Evolutionary conservation across 2,113 vertebrate genomes (phyloP).

Genomic region (Pedionomus torquatus): DNA sequence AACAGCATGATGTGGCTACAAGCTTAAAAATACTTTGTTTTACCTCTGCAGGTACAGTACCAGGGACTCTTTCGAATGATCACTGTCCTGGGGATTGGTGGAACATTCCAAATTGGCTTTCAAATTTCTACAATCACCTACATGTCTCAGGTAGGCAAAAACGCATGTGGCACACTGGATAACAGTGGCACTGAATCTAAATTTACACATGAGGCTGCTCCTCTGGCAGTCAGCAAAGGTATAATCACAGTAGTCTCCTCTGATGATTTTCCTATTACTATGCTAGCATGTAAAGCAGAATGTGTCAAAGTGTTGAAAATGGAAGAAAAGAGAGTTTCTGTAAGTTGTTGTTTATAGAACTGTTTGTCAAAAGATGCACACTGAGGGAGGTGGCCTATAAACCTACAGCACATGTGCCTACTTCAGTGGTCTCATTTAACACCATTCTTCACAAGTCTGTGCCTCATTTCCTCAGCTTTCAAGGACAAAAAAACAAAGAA

Average conservation of each 20-base stretch:
- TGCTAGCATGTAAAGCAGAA: neutral
- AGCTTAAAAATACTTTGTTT: neutral
- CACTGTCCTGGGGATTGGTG: constrained; percentile 79
- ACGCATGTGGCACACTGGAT: neutral
- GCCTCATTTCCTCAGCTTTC: neutral
- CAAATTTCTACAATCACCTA: constrained; percentile 79
- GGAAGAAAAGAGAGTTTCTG: neutral
- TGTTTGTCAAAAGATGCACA: neutral
- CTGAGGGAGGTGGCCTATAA: neutral
- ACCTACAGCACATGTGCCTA: neutral
- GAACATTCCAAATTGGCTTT: constrained; percentile 84
- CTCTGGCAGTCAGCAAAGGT: neutral
- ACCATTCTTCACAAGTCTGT: neutral
- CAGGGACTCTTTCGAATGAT: constrained; percentile 53
- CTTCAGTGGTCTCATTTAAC: neutral
- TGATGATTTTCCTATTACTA: neutral
- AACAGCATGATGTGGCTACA: neutral
- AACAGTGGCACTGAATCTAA: neutral
- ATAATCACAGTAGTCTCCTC: neutral
- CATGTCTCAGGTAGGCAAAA: constrained; percentile 77
- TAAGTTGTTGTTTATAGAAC: neutral
- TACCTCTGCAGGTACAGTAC: constrained; percentile 52
- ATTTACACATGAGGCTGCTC: neutral
- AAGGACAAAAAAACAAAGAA: neutral
- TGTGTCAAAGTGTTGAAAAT: neutral